Conservation (phyloP, 2,113 vertebrate species). For the Corythornis cristatus region DNA sequence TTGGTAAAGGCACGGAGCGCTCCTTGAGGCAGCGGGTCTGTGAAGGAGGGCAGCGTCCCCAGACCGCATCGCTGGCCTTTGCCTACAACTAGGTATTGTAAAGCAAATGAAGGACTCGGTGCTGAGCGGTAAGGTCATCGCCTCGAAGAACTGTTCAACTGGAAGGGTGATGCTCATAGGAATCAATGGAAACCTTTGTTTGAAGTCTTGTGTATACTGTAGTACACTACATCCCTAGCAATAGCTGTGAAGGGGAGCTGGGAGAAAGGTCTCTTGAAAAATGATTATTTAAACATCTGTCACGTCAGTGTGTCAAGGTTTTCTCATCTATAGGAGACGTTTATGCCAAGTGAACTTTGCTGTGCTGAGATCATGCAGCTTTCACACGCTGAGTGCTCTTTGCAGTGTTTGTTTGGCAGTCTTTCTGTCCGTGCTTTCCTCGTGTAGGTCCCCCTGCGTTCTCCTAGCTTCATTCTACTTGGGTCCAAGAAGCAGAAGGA, state of each 20-base stretch:
- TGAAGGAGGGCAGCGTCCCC: neutral
- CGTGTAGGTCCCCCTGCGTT: neutral
- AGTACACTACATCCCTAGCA: neutral
- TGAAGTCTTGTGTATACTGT: neutral
- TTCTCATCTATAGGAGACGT: neutral
- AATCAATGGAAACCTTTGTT: slow-evolving; percentile 52
- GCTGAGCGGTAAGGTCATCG: neutral
- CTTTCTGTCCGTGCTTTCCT: neutral
- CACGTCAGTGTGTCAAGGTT: fast-evolving
- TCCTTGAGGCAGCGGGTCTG: neutral
- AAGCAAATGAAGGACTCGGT: slow-evolving; percentile 24
- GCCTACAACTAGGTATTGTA: neutral
- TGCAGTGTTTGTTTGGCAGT: neutral
- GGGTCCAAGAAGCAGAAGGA: neutral
- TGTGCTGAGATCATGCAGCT: neutral
- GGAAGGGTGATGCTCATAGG: neutral
- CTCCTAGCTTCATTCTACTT: neutral
- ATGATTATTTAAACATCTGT: neutral
- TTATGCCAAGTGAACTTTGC: slow-evolving; percentile 15
- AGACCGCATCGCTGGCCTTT: neutral
- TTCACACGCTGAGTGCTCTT: neutral
- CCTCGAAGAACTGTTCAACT: neutral
- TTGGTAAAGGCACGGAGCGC: neutral
- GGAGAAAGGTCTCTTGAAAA: neutral
- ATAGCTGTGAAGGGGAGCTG: neutral